Conservation (phyloP, 1,140 invertebrate species). For the Aethina tumida region DNA sequence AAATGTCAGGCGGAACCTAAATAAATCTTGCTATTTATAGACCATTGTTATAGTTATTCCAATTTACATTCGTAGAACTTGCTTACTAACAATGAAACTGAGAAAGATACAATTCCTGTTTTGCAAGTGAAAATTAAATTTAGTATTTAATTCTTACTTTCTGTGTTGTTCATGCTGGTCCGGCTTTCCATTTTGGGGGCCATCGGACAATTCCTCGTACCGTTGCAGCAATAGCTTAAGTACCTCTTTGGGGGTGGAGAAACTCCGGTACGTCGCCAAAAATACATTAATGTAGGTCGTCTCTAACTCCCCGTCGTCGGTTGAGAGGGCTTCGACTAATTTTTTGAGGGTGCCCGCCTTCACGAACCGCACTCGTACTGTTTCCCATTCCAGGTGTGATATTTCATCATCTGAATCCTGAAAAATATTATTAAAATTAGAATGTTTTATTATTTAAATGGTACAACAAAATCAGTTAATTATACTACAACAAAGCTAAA, state of each 20-base stretch:
- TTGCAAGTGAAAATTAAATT: too few relatives aligned
- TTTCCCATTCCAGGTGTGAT: conserved; percentile 97
- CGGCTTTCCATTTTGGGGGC: conserved; percentile 35
- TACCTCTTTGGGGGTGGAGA: conserved; percentile 72
- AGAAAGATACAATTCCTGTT: too few relatives aligned
- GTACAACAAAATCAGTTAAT: too few relatives aligned
- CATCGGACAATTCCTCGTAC: conserved; percentile 52
- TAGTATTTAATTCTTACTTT: conserved; percentile 54
- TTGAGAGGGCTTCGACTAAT: conserved; percentile 84
- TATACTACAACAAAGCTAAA: conserved; percentile 3
- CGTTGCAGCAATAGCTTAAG: conserved; percentile 70
- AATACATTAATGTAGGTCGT: conserved; percentile 97
- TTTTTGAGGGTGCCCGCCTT: conserved; percentile 93
- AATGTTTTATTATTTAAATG: not conserved
- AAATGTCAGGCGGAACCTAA: too few relatives aligned
- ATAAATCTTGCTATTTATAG: too few relatives aligned
- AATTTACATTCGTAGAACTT: too few relatives aligned
- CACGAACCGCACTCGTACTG: conserved; percentile 88
- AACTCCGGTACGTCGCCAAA: conserved; percentile 83
- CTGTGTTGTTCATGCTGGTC: conserved; percentile 56
- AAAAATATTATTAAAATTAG: conserved; percentile 11
- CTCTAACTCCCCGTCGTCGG: conserved; percentile 90
- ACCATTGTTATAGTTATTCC: too few relatives aligned
- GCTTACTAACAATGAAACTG: too few relatives aligned
- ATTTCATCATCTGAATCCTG: conserved; percentile 82